Percentiles rank a stretch among this genome's conserved stretches.
These are phyloP conservation scores for Zingel zingel DNA, from an alignment of 2,113 vertebrate species.

Conservation along the genomic window DNA sequence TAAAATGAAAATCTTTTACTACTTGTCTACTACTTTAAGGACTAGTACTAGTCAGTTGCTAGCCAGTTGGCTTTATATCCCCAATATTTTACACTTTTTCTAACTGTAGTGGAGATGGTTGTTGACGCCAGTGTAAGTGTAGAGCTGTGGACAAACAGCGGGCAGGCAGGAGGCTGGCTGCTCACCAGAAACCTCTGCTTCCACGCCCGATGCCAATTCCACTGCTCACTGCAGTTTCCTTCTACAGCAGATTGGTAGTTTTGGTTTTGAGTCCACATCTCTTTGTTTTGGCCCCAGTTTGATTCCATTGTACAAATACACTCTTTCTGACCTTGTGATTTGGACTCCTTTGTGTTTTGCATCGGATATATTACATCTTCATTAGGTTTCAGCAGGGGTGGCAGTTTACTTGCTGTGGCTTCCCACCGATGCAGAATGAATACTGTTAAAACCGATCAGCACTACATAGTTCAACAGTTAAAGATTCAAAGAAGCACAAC, in stretches of 20 bases:
- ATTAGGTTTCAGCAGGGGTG: neutral
- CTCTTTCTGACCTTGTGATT: conserved; percentile 3
- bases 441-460: neutral
- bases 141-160: neutral
- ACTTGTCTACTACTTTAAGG: neutral
- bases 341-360: neutral
- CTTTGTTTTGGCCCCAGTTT: neutral
- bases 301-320: neutral
- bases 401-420: neutral
- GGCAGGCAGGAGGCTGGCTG: neutral
- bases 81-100: neutral
- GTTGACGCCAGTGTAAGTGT: neutral
- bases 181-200: neutral
- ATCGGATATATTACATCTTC: neutral
- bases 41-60: neutral
- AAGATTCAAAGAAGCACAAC: conserved; percentile 26
- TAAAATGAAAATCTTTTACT: too few species aligned
- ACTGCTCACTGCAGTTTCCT: neutral
- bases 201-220: neutral
- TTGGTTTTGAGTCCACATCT: neutral
- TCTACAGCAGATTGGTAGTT: neutral
- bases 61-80: too few species aligned
- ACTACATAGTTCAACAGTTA: conserved; percentile 12
- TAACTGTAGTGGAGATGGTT: neutral
- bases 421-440: neutral